Conservation (phyloP, 1,140 invertebrate genomes). For the Cataglyphis hispanica region DNA sequence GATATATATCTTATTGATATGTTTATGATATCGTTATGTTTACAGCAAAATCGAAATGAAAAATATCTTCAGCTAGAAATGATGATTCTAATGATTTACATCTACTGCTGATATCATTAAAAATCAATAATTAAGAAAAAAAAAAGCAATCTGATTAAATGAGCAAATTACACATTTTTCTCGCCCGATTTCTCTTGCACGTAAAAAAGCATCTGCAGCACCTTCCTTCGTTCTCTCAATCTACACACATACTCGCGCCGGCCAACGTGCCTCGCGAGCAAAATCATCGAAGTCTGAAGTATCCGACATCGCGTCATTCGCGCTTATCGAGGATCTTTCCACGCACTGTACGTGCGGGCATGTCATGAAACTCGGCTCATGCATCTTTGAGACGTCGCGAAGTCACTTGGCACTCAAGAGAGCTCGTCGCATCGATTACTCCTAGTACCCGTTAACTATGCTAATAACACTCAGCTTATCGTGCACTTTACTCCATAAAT, state of each 20-base stretch:
- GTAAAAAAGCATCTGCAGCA: conserved; percentile 16
- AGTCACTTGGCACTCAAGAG: conserved; percentile 48
- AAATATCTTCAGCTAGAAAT: background rate
- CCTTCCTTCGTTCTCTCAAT: conserved; percentile 37
- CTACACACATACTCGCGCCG: conserved; percentile 16
- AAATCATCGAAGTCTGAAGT: conserved; percentile 33
- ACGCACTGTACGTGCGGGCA: conserved; percentile 52
- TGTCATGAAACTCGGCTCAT: conserved; percentile 57
- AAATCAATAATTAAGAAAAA: background rate
- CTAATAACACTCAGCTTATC: conserved; percentile 17
- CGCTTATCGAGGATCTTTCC: conserved; percentile 50
- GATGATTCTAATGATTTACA: background rate
- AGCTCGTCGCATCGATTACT: conserved; percentile 39
- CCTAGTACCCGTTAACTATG: conserved; percentile 28
- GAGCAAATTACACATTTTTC: conserved; percentile 6
- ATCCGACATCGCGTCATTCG: background rate
- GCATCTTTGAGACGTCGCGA: conserved; percentile 55
- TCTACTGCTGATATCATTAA: too few relatives aligned
- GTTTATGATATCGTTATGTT: background rate
- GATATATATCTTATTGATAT: too few relatives aligned
- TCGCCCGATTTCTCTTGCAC: background rate
- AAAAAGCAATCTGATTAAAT: conserved; percentile 3
- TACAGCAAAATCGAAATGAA: background rate
- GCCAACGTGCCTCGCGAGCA: conserved; percentile 45
- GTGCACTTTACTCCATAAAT: conserved; percentile 24